Conservation (phyloP, 2,113 vertebrate genomes). For the Lanius collurio region DNA sequence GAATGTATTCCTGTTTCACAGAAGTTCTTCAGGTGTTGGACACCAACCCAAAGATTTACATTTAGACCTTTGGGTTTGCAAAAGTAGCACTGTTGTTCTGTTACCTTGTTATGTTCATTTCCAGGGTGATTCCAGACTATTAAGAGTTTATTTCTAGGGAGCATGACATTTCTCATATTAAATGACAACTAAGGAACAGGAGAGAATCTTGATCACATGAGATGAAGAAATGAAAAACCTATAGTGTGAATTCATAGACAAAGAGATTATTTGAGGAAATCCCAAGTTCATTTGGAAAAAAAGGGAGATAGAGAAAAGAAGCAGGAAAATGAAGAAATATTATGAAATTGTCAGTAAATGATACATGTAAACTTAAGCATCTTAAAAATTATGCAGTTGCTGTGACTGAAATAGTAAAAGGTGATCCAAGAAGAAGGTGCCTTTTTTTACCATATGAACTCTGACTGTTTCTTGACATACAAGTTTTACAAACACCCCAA, state of each 20-base stretch:
- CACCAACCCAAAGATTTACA: neutral
- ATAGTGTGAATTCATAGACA: neutral
- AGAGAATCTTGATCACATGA: neutral
- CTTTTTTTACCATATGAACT: neutral
- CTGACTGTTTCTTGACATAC: neutral
- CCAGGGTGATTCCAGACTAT: neutral
- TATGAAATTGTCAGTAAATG: neutral
- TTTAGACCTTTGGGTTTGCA: neutral
- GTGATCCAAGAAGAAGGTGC: neutral
- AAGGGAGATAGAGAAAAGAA: fast-evolving
- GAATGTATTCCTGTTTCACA: neutral
- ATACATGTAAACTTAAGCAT: fast-evolving
- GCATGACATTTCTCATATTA: neutral
- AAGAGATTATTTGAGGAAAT: neutral
- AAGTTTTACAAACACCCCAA: neutral
- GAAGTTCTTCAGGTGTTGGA: neutral
- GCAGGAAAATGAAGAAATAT: neutral
- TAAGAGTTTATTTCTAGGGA: neutral
- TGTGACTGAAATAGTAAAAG: neutral
- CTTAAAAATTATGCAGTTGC: neutral
- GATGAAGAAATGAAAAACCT: neutral
- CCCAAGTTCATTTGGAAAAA: neutral
- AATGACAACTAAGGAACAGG: neutral
- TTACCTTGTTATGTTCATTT: neutral
- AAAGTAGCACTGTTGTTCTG: neutral